Percentiles rank a stretch among this genome's conserved stretches.
Conservation (phyloP, 1,140 invertebrate genomes). For the Drosophila melanogaster region DNA sequence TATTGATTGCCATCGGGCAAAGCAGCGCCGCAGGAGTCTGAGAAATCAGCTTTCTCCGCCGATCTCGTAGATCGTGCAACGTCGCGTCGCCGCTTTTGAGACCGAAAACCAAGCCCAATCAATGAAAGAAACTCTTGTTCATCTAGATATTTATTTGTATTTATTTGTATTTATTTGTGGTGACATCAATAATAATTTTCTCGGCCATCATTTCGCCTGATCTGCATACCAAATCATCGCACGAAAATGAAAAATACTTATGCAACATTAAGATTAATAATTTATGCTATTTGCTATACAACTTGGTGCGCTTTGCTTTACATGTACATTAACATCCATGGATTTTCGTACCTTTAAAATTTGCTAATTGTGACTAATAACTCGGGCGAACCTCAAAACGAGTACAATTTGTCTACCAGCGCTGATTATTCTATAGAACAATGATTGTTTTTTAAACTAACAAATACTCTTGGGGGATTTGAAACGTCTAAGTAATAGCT, state of each 20-base stretch:
- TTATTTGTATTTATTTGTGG: slow-evolving; percentile 72
- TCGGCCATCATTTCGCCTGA: slow-evolving; percentile 24
- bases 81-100: not conserved
- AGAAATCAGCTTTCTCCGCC: slow-evolving; percentile 40
- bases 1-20: slow-evolving; percentile 51
- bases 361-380: slow-evolving; percentile 82
- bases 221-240: slow-evolving; percentile 67
- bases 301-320: slow-evolving; percentile 54
- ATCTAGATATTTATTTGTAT: slow-evolving; percentile 76
- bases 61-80: slow-evolving; percentile 43
- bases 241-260: slow-evolving; percentile 43
- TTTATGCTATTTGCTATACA: slow-evolving; percentile 80
- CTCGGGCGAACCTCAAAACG: slow-evolving; percentile 28
- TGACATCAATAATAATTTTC: slow-evolving; percentile 74
- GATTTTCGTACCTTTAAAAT: slow-evolving; percentile 51
- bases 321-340: slow-evolving; percentile 45
- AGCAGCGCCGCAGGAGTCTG: slow-evolving; percentile 40
- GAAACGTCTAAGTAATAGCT: slow-evolving; percentile 23
- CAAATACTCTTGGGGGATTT: slow-evolving; percentile 48
- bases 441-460: slow-evolving; percentile 50
- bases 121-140: slow-evolving; percentile 52
- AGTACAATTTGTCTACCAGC: slow-evolving; percentile 34
- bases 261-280: slow-evolving; percentile 62
- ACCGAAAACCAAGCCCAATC: slow-evolving; percentile 23
- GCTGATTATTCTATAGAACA: slow-evolving; percentile 9